Percentiles rank a stretch among this genome's conserved stretches.
phyloP scores from a whole-genome alignment of 2,113 vertebrate species.

The Xiphophorus maculatus region DNA sequence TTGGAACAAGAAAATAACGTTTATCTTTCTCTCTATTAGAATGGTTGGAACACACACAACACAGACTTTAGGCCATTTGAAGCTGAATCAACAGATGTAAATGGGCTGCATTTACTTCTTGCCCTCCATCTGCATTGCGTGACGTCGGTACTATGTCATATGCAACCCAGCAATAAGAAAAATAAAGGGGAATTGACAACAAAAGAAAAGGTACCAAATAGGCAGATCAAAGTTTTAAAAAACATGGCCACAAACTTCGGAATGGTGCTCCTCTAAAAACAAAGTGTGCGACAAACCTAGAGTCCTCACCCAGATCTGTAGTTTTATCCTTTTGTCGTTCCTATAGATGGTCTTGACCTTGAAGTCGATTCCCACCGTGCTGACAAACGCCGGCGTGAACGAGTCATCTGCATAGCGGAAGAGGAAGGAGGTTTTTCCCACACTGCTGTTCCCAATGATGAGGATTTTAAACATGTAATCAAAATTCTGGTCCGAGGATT shows the following conservation, averaged over 20 bases:
- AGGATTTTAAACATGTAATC: slow-evolving; percentile 95
- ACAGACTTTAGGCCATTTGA: too few species aligned
- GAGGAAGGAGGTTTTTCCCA: slow-evolving; percentile 94
- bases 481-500: slow-evolving; percentile 90
- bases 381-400: slow-evolving; percentile 91
- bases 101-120: too few species aligned
- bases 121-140: too few species aligned
- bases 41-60: too few species aligned
- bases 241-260: not conserved
- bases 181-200: too few species aligned
- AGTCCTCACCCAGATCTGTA: slow-evolving; percentile 91
- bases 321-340: slow-evolving; percentile 90
- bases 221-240: not conserved
- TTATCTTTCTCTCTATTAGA: too few species aligned
- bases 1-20: too few species aligned
- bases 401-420: slow-evolving; percentile 92
- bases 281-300: not conserved
- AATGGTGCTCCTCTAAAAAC: not conserved
- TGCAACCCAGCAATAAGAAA: too few species aligned
- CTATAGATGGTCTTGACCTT: slow-evolving; percentile 93
- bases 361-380: slow-evolving; percentile 93
- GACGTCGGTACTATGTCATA: too few species aligned
- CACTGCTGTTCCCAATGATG: slow-evolving; percentile 90
- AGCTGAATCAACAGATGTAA: too few species aligned
- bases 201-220: too few species aligned